A percentile compares a stretch with the other conserved stretches of the same genome.
Evolutionary conservation across 1,140 invertebrate genomes (phyloP).

Genomic region (Microplitis mediator): DNA sequence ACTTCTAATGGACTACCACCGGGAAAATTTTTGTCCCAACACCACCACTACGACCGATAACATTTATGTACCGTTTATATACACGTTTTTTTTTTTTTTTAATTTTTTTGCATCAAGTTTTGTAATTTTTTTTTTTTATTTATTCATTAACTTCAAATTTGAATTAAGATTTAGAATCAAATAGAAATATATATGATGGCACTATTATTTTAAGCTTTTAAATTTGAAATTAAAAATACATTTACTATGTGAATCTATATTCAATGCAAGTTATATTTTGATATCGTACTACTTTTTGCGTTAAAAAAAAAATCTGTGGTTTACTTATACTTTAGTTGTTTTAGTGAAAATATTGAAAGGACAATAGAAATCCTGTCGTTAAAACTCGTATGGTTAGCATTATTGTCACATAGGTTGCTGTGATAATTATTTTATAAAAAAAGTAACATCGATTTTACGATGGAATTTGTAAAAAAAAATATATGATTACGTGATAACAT

Average conservation of each 20-base stretch:
- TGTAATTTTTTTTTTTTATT: not conserved
- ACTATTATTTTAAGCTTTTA: too few species aligned
- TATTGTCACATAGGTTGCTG: slow-evolving; percentile 23
- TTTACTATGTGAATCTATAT: too few species aligned
- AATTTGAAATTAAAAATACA: too few species aligned
- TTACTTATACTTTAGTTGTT: not conserved
- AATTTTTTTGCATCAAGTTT: slow-evolving; percentile 20
- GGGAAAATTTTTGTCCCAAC: slow-evolving; percentile 49
- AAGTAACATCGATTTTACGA: slow-evolving; percentile 24
- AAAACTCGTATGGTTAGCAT: slow-evolving; percentile 5
- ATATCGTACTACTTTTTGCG: too few species aligned
- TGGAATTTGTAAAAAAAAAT: slow-evolving; percentile 20
- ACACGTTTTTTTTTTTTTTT: slow-evolving; percentile 13
- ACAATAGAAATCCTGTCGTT: slow-evolving; percentile 2
- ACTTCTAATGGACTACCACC: slow-evolving; percentile 55
- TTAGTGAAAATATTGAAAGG: not conserved
- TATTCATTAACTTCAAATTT: not conserved
- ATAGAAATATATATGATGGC: not conserved
- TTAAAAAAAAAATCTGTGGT: not conserved
- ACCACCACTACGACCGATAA: too few species aligned
- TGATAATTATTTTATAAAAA: slow-evolving; percentile 16
- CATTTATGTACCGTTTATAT: slow-evolving; percentile 16
- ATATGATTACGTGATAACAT: not conserved
- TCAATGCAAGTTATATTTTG: too few species aligned
- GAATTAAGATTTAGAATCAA: not conserved